phyloP scores from a whole-genome alignment of 2,888 invertebrate genomes.

The Caradrina clavipalpis region DNA sequence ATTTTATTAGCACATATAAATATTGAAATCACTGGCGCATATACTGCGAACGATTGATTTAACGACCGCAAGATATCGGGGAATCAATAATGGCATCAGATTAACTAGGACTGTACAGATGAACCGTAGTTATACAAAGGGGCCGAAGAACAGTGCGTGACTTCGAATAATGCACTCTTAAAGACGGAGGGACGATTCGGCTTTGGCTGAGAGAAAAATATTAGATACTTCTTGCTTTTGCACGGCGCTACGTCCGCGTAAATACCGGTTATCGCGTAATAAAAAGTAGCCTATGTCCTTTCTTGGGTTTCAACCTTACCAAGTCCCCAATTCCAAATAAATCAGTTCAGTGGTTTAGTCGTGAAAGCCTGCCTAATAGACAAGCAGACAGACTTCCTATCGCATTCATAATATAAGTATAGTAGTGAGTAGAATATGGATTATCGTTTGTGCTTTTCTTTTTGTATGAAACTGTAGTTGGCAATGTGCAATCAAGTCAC shows the following conservation, averaged over 20 bases:
- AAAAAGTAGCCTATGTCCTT: too few species aligned
- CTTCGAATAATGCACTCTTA: conserved; percentile 78
- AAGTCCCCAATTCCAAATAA: too few species aligned
- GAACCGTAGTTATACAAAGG: conserved; percentile 79
- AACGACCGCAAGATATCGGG: conserved; percentile 65
- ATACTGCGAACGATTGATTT: conserved; percentile 55
- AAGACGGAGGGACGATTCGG: conserved; percentile 60
- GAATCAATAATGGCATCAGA: conserved; percentile 84
- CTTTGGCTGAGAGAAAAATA: conserved; percentile 20
- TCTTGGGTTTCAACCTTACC: too few species aligned
- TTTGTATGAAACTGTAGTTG: conserved; percentile 9
- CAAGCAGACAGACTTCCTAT: too few species aligned
- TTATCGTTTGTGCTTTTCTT: not conserved
- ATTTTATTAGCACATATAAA: conserved; percentile 51
- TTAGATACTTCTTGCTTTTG: not conserved
- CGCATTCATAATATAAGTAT: too few species aligned
- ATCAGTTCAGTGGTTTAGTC: too few species aligned
- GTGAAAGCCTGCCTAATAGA: too few species aligned
- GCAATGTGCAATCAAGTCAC: not conserved
- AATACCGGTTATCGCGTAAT: too few species aligned
- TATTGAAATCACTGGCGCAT: conserved; percentile 53
- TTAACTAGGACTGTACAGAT: conserved; percentile 79
- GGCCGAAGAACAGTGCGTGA: conserved; percentile 78
- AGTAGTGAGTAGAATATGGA: too few species aligned
- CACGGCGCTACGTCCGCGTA: too few species aligned